Evolutionary conservation across 2,888 invertebrate genomes (phyloP), one percentile per base, ranked within the genome.

Genomic region (Drosophila rellima): DNA sequence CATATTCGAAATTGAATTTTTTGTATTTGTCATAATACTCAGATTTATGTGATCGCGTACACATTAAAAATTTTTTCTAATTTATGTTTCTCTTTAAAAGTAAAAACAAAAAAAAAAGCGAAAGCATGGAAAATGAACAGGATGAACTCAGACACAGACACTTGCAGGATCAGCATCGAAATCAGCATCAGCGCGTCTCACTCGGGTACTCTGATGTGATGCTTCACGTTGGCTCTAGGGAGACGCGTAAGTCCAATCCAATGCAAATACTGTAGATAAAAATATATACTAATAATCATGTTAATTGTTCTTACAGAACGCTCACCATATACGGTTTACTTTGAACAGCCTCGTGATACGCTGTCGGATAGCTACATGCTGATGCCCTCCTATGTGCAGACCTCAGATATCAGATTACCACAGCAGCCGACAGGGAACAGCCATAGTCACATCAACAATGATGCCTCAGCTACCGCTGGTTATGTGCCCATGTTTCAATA

Each of bases 81-180:
- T 73, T 80, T 79, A 55, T 76, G 68, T 78, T 80, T 75, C 59
- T 67, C 45, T 73, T 80, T 60, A 65, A 73, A 67, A 76, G 70
- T 61, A 77, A 72, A 78, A 73, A 70, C 37, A 68, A 70, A 77
- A 85, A 78, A 59, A 76, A 73, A 63, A 45, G 54, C 44, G 54
- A 55, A 52, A 67, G 78, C 68, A 90, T 92, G 91, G 92, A 92
- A 74, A 92, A 91, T 85, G 91, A 91, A 60, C 90, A 90, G 67
- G 89, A 90, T 67, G 92, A 92, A 76, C 82, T 88, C 62, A 88
- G 87, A 75, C 91, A 81, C 75, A 82, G 85, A 56, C 90, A 87
- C 47, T 64, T 76, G 65, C 78, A 69, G 59, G 78, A 74, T 15
- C 76, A 71, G 70, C 67, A 69, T 60, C 54, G 44, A 47, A 52